Base-by-base conservation (phyloP, 2,113 vertebrate species). In the Thunnus maccoyii region DNA sequence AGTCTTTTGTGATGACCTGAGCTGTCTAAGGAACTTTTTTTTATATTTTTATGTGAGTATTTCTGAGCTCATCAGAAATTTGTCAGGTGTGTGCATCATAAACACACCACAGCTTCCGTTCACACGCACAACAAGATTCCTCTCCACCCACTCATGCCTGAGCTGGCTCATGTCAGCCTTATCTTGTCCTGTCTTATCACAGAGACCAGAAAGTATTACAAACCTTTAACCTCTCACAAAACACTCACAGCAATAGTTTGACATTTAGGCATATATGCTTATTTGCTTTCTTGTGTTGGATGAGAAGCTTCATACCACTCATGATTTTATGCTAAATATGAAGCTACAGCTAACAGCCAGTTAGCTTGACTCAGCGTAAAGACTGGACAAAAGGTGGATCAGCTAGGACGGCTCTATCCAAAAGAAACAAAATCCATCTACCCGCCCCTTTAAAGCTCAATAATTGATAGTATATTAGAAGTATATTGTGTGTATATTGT, bases 151-250 rank as follows among this genome's bases (percentile, higher is more conserved):
- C 17, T 70, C 64, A 15, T 0, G 17, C 13, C 6, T 64, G 22
- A 22, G 22, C 22, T 22, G 22, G 22, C 22, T 22, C 22, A 18
- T 47, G 20, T 27, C 15, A 1, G 15, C 20, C 55, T 72, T 61
- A 60, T 64, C 46, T 27, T 10, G 36, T 9, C 36, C 36, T 9
- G 30, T 70, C 27, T 50, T 48, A 63, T 56, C 58, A 14, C 16
- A 62, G 22, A 3, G 47, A 5, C 17, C 14, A 22, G 13, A 62
- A 58, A 47, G 1, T 57, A 65, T 55, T 14, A 52, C 18, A 55
- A 51, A 61, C 32, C 46, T 64, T 63, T 64, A 32, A 54, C 47
- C 56, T 41, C 13, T 15, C 32, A 20, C 46, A 61, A 73, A 77
- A 64, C 25, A 2, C 18, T 54, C 30, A 4, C 18, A 16, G 18